phyloP scores from a whole-genome alignment of 2,113 vertebrate genomes.

The Elephantulus edwardii region DNA sequence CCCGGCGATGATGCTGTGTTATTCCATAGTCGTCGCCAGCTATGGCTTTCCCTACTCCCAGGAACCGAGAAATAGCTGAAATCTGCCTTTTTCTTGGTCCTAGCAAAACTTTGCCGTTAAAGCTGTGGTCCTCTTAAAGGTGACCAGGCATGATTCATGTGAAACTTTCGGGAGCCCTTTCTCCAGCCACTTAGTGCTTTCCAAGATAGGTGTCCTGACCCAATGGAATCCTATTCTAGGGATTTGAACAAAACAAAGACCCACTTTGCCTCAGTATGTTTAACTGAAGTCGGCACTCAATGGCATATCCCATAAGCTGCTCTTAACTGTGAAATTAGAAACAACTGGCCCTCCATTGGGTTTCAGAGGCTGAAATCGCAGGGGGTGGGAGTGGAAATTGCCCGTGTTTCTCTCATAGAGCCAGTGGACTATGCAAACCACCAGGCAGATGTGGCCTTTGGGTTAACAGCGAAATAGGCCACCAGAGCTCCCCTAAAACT shows the following conservation, averaged over 20 bases:
- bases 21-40: accelerated
- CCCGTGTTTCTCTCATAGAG: too few relatives aligned
- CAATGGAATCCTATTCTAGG: not conserved
- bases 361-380: too few relatives aligned
- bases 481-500: too few relatives aligned
- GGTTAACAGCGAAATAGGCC: too few relatives aligned
- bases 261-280: not conserved
- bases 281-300: not conserved
- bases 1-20: not conserved
- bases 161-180: not conserved
- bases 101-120: not conserved
- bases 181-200: not conserved
- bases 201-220: not conserved
- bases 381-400: too few relatives aligned
- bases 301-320: too few relatives aligned
- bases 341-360: too few relatives aligned
- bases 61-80: not conserved
- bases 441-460: too few relatives aligned
- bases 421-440: too few relatives aligned
- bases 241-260: not conserved
- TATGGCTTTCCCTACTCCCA: not conserved
- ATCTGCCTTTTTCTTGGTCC: not conserved
- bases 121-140: not conserved
- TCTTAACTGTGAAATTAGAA: too few relatives aligned
- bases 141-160: not conserved